phyloP scores from a whole-genome alignment of 2,113 vertebrate species.

The Triplophysa tibetana region DNA sequence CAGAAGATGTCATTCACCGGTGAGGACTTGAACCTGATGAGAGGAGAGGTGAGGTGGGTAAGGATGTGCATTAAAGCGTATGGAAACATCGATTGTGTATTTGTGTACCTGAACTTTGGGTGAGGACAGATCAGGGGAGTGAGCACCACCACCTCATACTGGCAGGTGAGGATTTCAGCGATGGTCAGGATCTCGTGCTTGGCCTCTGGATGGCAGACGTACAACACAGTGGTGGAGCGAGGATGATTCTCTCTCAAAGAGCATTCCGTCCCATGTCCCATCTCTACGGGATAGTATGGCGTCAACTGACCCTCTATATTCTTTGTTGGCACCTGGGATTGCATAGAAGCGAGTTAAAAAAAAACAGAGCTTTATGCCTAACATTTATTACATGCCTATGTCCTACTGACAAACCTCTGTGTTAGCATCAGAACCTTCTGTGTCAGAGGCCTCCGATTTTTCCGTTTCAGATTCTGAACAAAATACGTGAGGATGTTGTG shows the following conservation, averaged over 20 bases:
- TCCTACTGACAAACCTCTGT: slow-evolving; percentile 61
- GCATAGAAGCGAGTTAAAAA: neutral
- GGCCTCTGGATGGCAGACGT: slow-evolving; percentile 96
- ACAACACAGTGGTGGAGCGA: slow-evolving; percentile 86
- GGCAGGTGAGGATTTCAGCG: slow-evolving; percentile 94
- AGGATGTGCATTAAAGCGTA: neutral
- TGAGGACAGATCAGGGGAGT: slow-evolving; percentile 93
- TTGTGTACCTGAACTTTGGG: slow-evolving; percentile 89
- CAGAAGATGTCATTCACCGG: slow-evolving; percentile 97
- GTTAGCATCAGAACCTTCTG: slow-evolving; percentile 52
- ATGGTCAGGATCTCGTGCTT: slow-evolving; percentile 97
- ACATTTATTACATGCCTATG: neutral
- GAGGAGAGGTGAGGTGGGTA: neutral
- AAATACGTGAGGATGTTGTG: neutral
- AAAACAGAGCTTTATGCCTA: neutral
- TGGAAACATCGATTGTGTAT: neutral
- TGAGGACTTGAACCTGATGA: slow-evolving; percentile 84
- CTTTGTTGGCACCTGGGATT: slow-evolving; percentile 76
- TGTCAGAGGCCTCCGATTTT: slow-evolving; percentile 59
- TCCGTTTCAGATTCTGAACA: slow-evolving; percentile 50
- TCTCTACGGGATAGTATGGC: slow-evolving; percentile 86
- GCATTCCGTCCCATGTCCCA: slow-evolving; percentile 94
- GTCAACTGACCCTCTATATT: slow-evolving; percentile 98
- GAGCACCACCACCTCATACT: slow-evolving; percentile 96
- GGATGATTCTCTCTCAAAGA: slow-evolving; percentile 86